Conservation (phyloP, 2,888 invertebrate species). For the Apodemia mormo region DNA sequence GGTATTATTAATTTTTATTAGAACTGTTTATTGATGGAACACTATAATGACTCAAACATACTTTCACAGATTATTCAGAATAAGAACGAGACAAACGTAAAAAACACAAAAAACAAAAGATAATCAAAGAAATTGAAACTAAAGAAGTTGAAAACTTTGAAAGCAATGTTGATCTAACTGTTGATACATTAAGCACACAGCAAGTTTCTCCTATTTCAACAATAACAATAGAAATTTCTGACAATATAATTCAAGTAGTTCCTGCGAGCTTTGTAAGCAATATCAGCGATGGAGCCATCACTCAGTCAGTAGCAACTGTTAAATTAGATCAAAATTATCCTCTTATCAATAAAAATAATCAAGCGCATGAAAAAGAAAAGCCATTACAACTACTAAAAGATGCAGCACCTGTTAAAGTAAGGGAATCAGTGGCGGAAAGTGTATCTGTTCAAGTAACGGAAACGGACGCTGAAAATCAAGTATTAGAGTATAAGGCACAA, state of each 20-base stretch:
- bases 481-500: slow-evolving; percentile 49
- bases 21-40: slow-evolving; percentile 21
- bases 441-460: slow-evolving; percentile 65
- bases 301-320: slow-evolving; percentile 63
- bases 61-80: slow-evolving; percentile 72
- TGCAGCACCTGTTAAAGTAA: slow-evolving; percentile 47
- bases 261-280: slow-evolving; percentile 50
- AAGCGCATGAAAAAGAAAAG: slow-evolving; percentile 62
- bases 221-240: slow-evolving; percentile 67
- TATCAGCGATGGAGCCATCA: slow-evolving; percentile 5
- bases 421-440: slow-evolving; percentile 55
- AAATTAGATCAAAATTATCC: slow-evolving; percentile 78
- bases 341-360: slow-evolving; percentile 64
- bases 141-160: slow-evolving; percentile 41
- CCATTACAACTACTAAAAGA: slow-evolving; percentile 51
- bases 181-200: slow-evolving; percentile 48
- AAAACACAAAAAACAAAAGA: slow-evolving; percentile 59
- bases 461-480: slow-evolving; percentile 52
- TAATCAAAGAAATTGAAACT: slow-evolving; percentile 42
- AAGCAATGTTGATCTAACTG: background rate
- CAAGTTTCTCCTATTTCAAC: slow-evolving; percentile 60
- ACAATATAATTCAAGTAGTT: slow-evolving; percentile 74
- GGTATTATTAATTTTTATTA: slow-evolving; percentile 27
- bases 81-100: slow-evolving; percentile 60
- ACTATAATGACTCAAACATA: slow-evolving; percentile 53